These are phyloP conservation scores for Delichon dasypus DNA, from an alignment of 2,797 vertebrate genomes.

Conservation along the genomic window DNA sequence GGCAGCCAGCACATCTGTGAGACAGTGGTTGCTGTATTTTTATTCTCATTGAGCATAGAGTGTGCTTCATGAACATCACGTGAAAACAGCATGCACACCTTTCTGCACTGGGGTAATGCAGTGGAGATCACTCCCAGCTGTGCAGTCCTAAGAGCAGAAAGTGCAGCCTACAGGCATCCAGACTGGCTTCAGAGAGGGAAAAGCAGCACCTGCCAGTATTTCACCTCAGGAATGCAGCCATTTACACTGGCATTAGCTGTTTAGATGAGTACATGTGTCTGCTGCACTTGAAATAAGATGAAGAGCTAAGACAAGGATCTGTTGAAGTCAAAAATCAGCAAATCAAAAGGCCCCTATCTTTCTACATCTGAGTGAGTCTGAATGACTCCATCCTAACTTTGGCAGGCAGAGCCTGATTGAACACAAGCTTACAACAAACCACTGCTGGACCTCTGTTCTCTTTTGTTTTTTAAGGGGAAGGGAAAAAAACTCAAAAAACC, in stretches of 20 bases:
- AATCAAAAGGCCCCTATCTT: neutral
- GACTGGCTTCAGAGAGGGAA: neutral
- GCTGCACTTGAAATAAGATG: neutral
- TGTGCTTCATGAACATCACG: neutral
- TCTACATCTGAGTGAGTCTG: neutral
- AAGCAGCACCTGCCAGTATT: neutral
- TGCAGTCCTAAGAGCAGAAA: neutral
- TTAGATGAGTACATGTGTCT: neutral
- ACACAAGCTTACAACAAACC: neutral
- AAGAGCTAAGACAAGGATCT: neutral
- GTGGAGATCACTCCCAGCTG: neutral
- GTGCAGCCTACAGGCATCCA: neutral
- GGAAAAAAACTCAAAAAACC: neutral
- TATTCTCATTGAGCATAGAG: neutral
- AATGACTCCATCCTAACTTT: neutral
- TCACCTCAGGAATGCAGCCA: neutral
- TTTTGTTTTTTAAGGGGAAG: neutral
- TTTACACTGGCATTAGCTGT: neutral
- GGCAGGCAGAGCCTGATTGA: neutral
- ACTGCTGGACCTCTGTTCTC: neutral
- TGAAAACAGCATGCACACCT: neutral
- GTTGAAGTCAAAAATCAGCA: slow-evolving; percentile 8
- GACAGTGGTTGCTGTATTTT: neutral
- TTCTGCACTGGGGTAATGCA: neutral
- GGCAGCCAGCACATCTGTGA: neutral